Base-by-base conservation (phyloP, 2,113 vertebrate genomes). In the Bos javanicus region DNA sequence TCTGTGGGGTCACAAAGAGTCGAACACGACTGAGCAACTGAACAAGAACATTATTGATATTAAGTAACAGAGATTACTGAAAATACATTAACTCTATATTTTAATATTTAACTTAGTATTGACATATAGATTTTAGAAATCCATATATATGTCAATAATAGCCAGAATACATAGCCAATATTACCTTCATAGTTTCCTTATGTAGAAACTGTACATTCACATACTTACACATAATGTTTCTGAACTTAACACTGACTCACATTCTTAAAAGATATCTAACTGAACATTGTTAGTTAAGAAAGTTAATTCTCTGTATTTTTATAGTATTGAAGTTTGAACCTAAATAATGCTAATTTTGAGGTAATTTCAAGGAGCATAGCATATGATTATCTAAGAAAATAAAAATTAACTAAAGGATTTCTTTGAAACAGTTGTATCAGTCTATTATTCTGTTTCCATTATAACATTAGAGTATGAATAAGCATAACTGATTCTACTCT, bases 221-320 rank as follows among this genome's bases (percentile, higher is more conserved):
- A 97, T 97, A 89, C 95, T 97, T 98, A 98, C 95, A 98, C 92
- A 97, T 64, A 80, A 95, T 97, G 93, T 97, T 98, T 98, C 98
- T 97, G 89, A 97, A 95, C 97, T 97, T 81, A 98, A 89, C 97
- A 97, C 95, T 97, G 62, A 80, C 96, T 96, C 95, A 92, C 98
- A 98, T 64, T 98, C 90, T 97, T 98, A 94, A 98, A 98, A 36
- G 12, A n/a, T 67, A n/a, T 56, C 36, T 98, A 98, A 98, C 96
- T 98, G 97, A 98, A 98, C 98, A 98, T 98, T 98, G 95, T 91
- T 98, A 96, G 98, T 97, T 95, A 96, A 97, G 87, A 88, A 96
- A 94, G 78, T 46, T 97, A 94, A 67, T 92, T 97, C 95, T 98
- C 98, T 98, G 97, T 98, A 97, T 74, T 98, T 98, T 98, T 98